Evolutionary conservation across 1,140 invertebrate genomes (phyloP), one percentile per base, ranked within the genome.

Genomic region (Drosophila kepulauana): DNA sequence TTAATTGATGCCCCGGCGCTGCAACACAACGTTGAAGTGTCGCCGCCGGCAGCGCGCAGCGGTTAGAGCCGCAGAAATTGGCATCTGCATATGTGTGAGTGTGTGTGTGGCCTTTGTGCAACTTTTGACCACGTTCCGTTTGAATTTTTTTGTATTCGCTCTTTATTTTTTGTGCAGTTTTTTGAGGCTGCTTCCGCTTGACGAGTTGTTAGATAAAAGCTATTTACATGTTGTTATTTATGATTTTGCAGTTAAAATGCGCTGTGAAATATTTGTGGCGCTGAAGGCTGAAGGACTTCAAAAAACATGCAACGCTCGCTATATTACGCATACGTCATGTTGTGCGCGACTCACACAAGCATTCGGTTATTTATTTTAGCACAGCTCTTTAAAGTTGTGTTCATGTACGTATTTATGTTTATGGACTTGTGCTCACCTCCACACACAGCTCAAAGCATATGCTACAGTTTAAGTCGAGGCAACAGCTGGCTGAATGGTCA

Each of bases 211-310:
- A 89, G 85, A 88, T 88, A 88, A 88, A 89, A 89, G 85, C 85
- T 89, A 88, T 88, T 88, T 89, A 88, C 85, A 89, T 88, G 81
- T 89, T 88, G 84, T 88, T 88, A 88, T 88, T 88, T 88, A 88
- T 88, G 85, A 89, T 89, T 88, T 88, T 89, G 85, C 85, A 85
- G 85, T 87, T 89, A 79, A 88, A 89, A 84, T 88, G 84, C 81
- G 87, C 67, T 73, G 75, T 84, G 85, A 89, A 82, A 82, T 87
- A 79, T 87, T 64, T 56, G 65, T 59, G 62, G 65, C 71, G 38
- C 58, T 52, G n/a, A 7, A 25, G 8, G 65, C 41, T 45, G 57
- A 70, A 62, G 67, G 43, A 62, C 66, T 69, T 69, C 62, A 48
- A 20, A 68, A 48, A 48, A 57, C 63, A 45, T 56, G 48, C 48